These are phyloP conservation scores for Chouioia cunea DNA, from an alignment of 2,888 invertebrate genomes.

Conservation along the genomic window DNA sequence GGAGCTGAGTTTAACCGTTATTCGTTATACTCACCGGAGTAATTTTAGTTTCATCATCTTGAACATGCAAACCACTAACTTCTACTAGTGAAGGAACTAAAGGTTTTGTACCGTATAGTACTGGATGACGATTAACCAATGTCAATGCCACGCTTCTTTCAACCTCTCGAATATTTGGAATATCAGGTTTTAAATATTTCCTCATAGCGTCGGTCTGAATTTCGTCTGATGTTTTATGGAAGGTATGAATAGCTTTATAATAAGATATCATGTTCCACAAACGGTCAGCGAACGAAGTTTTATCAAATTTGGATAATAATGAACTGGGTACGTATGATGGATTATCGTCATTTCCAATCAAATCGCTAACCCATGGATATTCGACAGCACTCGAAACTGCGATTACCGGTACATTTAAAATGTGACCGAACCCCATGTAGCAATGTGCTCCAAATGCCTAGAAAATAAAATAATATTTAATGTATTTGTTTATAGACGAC, in stretches of 20 bases:
- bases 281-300: constrained; percentile 50
- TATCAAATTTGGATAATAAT: constrained; percentile 10
- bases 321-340: constrained; percentile 45
- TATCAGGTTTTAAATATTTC: constrained; percentile 50
- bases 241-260: constrained; percentile 2
- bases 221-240: constrained; percentile 14
- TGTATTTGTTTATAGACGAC: no score
- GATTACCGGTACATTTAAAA: constrained; percentile 53
- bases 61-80: constrained; percentile 72
- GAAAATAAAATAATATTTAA: constrained; percentile 23
- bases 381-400: constrained; percentile 43
- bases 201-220: constrained; percentile 49
- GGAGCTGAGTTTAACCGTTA: neutral
- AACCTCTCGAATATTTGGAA: constrained; percentile 67
- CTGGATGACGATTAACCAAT: constrained; percentile 70
- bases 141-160: constrained; percentile 69
- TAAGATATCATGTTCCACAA: constrained; percentile 44
- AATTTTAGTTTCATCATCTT: constrained; percentile 52
- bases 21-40: constrained; percentile 51
- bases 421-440: constrained; percentile 54
- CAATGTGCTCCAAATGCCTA: constrained; percentile 52
- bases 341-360: constrained; percentile 52
- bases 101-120: constrained; percentile 68
- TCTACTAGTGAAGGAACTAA: constrained; percentile 68
- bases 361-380: constrained; percentile 48